Conservation (phyloP, 2,797 vertebrate species). For the Siniperca undulata region DNA sequence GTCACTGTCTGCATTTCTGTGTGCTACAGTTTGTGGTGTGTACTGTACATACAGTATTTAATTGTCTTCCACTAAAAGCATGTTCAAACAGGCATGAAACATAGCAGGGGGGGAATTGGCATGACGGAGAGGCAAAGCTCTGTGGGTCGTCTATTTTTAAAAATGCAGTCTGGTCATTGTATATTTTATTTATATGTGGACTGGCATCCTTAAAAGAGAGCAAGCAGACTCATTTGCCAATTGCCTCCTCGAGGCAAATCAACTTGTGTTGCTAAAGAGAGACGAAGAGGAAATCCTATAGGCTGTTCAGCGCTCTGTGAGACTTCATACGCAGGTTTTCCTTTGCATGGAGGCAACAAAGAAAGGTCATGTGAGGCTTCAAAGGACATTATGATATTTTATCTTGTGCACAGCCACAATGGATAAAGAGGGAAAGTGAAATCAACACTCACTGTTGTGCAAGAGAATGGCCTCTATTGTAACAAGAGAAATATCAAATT, state of each 20-base stretch:
- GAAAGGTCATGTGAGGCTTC: slow-evolving; percentile 68
- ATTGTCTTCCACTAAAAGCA: slow-evolving; percentile 34
- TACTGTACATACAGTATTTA: slow-evolving; percentile 35
- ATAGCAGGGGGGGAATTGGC: slow-evolving; percentile 27
- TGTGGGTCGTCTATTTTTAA: slow-evolving; percentile 67
- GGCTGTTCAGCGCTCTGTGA: slow-evolving; percentile 2
- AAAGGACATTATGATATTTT: slow-evolving; percentile 68
- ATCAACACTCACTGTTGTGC: slow-evolving; percentile 4
- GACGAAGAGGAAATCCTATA: slow-evolving; percentile 45
- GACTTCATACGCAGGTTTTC: slow-evolving; percentile 51
- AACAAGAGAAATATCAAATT: neutral
- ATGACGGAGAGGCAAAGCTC: slow-evolving; percentile 24
- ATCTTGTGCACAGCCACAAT: slow-evolving; percentile 39
- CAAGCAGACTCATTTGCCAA: slow-evolving; percentile 23
- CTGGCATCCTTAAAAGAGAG: slow-evolving; percentile 52
- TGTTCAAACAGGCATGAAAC: slow-evolving; percentile 55
- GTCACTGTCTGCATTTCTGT: slow-evolving; percentile 8
- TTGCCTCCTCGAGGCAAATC: slow-evolving; percentile 47
- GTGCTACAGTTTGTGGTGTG: slow-evolving; percentile 21
- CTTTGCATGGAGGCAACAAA: slow-evolving; percentile 66
- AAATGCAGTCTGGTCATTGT: slow-evolving; percentile 65
- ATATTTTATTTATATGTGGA: slow-evolving; percentile 76
- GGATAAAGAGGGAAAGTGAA: slow-evolving; percentile 28
- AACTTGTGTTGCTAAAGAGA: slow-evolving; percentile 48
- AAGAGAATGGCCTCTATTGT: slow-evolving; percentile 9